These are phyloP conservation scores for Phyllopteryx taeniolatus DNA, from an alignment of 2,113 vertebrate genomes.

Conservation along the genomic window DNA sequence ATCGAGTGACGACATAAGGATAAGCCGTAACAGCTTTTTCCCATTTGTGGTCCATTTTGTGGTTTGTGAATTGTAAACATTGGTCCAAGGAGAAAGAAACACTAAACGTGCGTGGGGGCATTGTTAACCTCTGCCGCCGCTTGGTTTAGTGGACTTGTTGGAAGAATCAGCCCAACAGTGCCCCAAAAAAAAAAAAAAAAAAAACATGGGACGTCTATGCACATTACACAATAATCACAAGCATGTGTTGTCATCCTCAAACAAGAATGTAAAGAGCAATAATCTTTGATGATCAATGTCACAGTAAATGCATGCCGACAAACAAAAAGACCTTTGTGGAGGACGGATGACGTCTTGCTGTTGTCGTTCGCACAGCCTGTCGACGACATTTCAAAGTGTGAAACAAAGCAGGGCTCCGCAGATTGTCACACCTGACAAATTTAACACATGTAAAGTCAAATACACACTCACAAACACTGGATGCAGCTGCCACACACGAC, in stretches of 20 bases:
- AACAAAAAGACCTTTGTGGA: conserved; percentile 2
- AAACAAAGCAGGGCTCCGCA: conserved; percentile 29
- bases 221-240: conserved; percentile 21
- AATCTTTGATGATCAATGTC: conserved; percentile 5
- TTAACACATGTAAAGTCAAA: conserved; percentile 48
- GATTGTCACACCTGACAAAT: conserved; percentile 32
- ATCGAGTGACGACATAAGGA: conserved; percentile 50
- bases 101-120: conserved; percentile 46
- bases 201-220: conserved; percentile 5
- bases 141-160: conserved; percentile 20
- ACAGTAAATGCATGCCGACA: neutral
- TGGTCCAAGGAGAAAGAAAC: conserved; percentile 53
- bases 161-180: neutral
- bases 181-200: conserved; percentile 24
- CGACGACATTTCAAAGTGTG: conserved; percentile 36
- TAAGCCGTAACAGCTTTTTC: conserved; percentile 59
- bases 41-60: conserved; percentile 62
- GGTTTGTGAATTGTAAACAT: conserved; percentile 64
- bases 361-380: neutral
- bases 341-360: conserved; percentile 1
- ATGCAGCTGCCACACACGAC: conserved; percentile 8
- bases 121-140: conserved; percentile 25
- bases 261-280: conserved; percentile 5
- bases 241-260: conserved; percentile 17
- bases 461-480: conserved; percentile 16